phyloP scores from a whole-genome alignment of 2,888 invertebrate genomes.

The Arge pagana region DNA sequence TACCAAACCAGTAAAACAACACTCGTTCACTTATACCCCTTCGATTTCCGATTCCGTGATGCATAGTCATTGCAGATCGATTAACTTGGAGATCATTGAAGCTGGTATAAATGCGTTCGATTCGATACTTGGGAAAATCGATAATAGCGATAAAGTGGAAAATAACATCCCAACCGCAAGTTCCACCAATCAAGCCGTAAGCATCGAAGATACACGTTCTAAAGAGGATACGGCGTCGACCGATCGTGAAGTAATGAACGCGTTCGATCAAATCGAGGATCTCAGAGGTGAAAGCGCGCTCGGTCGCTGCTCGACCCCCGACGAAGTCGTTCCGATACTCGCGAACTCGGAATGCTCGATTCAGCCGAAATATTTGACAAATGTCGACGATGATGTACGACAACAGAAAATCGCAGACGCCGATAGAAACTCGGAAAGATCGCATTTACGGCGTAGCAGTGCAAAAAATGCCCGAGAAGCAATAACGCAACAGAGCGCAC shows the following conservation, averaged over 20 bases:
- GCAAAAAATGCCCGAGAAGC: background rate
- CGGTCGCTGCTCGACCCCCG: no score
- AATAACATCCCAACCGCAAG: no score
- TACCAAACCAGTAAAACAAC: no score
- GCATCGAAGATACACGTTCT: no score
- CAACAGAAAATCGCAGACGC: conserved; percentile 20
- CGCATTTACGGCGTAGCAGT: background rate
- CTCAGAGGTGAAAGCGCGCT: no score
- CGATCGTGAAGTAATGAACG: no score
- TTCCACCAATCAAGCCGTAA: no score
- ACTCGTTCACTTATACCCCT: background rate
- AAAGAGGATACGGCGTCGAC: no score
- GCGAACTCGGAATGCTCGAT: background rate
- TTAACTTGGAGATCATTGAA: background rate
- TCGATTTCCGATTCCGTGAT: background rate
- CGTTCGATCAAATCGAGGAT: no score
- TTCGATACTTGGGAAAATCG: conserved; percentile 5
- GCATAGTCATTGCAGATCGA: background rate
- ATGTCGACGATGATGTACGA: conserved; percentile 27
- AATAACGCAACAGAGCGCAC: background rate
- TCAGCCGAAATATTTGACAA: conserved; percentile 6
- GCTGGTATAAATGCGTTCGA: background rate
- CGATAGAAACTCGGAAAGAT: background rate
- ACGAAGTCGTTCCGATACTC: conserved; percentile 14
- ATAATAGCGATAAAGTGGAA: background rate